Evolutionary conservation across 2,113 vertebrate species (phyloP).

Genomic region (Bos javanicus): DNA sequence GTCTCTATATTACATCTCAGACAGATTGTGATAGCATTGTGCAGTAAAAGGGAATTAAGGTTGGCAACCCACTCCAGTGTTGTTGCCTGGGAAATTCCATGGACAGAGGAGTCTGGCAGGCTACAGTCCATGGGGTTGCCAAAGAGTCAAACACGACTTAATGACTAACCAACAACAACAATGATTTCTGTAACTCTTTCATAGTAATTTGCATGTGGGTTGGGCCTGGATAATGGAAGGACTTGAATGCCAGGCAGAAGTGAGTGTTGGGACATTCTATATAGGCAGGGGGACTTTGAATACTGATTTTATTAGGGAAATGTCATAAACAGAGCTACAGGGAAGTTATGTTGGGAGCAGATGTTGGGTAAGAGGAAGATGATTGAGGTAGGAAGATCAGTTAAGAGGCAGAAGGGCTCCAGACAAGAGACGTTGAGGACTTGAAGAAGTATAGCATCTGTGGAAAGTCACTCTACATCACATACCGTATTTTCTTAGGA

Average conservation of each 20-base stretch:
- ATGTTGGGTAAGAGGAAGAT: not conserved
- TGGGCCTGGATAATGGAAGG: not conserved
- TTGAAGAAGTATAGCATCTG: not conserved
- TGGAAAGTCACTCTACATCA: not conserved
- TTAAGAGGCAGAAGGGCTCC: not conserved
- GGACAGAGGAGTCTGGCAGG: not conserved
- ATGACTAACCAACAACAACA: not conserved
- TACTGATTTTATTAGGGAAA: not conserved
- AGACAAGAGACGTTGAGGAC: not conserved
- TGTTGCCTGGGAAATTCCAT: not conserved
- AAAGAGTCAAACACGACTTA: not conserved
- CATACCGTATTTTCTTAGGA: not conserved
- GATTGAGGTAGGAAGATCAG: not conserved
- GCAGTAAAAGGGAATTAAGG: not conserved
- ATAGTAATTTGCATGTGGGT: not conserved
- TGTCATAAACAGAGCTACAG: not conserved
- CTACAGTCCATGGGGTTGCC: not conserved
- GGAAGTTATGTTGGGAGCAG: not conserved
- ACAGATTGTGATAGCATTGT: not conserved
- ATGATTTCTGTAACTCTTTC: not conserved
- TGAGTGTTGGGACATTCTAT: not conserved
- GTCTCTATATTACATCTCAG: not conserved
- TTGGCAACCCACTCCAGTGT: not conserved
- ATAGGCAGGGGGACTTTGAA: not conserved
- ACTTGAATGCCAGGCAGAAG: not conserved